These are phyloP conservation scores for Apeira syringaria DNA, from an alignment of 2,888 invertebrate genomes.

Conservation along the genomic window DNA sequence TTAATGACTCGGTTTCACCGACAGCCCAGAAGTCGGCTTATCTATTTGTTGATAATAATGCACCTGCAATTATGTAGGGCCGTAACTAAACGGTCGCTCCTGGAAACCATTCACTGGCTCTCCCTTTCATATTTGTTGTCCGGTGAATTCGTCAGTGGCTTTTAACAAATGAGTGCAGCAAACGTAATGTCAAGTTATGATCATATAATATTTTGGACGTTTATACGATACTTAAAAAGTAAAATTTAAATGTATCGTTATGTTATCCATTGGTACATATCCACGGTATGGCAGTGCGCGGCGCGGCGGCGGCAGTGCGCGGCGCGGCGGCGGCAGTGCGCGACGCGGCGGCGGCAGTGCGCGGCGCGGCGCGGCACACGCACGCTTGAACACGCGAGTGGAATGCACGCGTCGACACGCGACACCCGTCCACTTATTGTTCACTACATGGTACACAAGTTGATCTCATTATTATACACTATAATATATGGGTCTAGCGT, in stretches of 20 bases:
- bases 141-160: background rate
- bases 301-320: background rate
- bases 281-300: too few relatives aligned
- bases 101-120: constrained; percentile 1
- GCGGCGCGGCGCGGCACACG: background rate
- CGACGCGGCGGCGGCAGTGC: background rate
- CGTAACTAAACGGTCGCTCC: constrained; percentile 37
- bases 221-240: too few relatives aligned
- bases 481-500: too few relatives aligned
- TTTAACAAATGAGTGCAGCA: too few relatives aligned
- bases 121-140: background rate
- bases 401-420: background rate
- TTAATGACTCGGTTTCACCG: too few relatives aligned
- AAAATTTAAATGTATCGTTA: too few relatives aligned
- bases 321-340: background rate
- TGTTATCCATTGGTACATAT: too few relatives aligned
- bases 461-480: too few relatives aligned
- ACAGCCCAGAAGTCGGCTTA: constrained; percentile 15
- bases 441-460: too few relatives aligned
- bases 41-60: constrained; percentile 42
- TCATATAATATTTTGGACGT: too few relatives aligned
- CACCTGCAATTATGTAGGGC: constrained; percentile 39
- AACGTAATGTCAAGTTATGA: too few relatives aligned
- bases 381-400: background rate
- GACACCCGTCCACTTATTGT: background rate